Evolutionary conservation across 2,888 invertebrate species (phyloP).

Genomic region (Calameuta pallipes): DNA sequence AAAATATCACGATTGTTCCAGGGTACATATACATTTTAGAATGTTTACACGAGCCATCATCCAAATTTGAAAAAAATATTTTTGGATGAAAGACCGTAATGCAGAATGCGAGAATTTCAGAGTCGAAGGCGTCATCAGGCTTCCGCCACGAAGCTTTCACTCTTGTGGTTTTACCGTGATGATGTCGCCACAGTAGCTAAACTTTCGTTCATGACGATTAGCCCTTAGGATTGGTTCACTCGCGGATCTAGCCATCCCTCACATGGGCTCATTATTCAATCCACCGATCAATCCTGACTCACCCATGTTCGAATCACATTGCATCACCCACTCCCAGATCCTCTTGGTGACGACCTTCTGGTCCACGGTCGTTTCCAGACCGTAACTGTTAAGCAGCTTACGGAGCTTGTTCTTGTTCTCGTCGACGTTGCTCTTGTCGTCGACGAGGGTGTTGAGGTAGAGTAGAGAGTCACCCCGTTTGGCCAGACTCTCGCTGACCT

Average conservation of each 20-base stretch:
- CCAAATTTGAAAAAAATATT: neutral
- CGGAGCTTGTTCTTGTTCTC: conserved; percentile 70
- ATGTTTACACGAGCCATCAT: neutral
- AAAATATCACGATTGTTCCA: neutral
- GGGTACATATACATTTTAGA: neutral
- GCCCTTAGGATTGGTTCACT: conserved; percentile 48
- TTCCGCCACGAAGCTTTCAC: neutral
- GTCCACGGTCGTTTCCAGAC: conserved; percentile 75
- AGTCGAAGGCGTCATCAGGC: neutral
- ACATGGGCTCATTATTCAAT: conserved; percentile 51
- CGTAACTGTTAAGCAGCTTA: conserved; percentile 71
- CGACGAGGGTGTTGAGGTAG: conserved; percentile 66
- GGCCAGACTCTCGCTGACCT: conserved; percentile 53
- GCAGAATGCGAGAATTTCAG: neutral
- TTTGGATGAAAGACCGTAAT: neutral
- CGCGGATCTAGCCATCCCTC: conserved; percentile 51
- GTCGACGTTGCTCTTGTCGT: conserved; percentile 69
- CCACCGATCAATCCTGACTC: conserved; percentile 47
- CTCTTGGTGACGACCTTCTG: conserved; percentile 72
- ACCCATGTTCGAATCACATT: conserved; percentile 67
- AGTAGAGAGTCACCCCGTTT: conserved; percentile 68
- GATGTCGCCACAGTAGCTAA: neutral
- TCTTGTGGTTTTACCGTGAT: neutral
- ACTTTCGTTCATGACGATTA: neutral
- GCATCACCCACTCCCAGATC: conserved; percentile 76